These are phyloP conservation scores for Tricholauxania praeusta DNA, from an alignment of 2,888 invertebrate species.

Conservation along the genomic window DNA sequence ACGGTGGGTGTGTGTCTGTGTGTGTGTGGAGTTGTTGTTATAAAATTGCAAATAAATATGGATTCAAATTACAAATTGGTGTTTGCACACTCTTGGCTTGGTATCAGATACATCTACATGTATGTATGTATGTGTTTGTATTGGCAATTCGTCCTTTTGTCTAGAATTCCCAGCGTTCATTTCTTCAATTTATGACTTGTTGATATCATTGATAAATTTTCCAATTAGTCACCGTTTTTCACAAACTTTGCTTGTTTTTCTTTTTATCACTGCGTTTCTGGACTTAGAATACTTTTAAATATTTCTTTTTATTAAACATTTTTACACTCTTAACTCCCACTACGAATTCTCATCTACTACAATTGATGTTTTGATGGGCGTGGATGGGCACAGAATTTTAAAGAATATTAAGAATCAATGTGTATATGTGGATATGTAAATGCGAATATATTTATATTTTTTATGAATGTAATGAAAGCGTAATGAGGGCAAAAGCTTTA, in stretches of 20 bases:
- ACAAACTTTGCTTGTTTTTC: background rate
- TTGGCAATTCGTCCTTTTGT: too few relatives aligned
- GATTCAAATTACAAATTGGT: slow-evolving; percentile 6
- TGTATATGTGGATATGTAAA: too few relatives aligned
- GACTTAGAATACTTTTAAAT: too few relatives aligned
- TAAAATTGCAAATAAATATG: background rate
- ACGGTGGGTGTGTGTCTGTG: background rate
- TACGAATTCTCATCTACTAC: too few relatives aligned
- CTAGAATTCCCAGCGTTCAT: background rate
- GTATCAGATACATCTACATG: background rate
- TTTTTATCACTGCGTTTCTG: too few relatives aligned
- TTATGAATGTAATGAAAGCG: slow-evolving; percentile 24
- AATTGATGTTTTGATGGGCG: background rate
- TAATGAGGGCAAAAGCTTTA: slow-evolving; percentile 17
- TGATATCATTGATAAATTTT: slow-evolving; percentile 49
- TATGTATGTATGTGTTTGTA: background rate
- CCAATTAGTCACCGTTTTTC: slow-evolving; percentile 26
- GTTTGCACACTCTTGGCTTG: background rate
- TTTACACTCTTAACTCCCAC: too few relatives aligned
- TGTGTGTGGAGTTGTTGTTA: background rate
- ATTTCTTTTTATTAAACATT: too few relatives aligned
- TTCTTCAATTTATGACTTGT: slow-evolving; percentile 55
- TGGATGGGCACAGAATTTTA: background rate
- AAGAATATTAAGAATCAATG: background rate
- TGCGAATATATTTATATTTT: background rate